These are phyloP conservation scores for Turdus rufiventris DNA, from an alignment of 2,113 vertebrate species.

Conservation along the genomic window DNA sequence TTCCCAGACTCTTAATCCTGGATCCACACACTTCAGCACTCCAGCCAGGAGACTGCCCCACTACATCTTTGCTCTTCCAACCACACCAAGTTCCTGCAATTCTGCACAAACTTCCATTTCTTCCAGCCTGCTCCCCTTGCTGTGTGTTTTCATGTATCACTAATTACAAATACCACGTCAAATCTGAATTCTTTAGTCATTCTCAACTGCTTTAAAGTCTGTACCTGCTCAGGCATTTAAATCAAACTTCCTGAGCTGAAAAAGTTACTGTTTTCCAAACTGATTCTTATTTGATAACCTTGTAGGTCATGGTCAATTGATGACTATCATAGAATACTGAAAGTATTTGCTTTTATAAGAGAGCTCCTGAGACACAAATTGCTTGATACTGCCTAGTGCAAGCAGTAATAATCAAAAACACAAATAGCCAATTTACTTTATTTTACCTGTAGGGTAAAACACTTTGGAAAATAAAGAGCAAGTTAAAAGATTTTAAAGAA, in stretches of 20 bases:
- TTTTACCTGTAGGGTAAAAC: neutral
- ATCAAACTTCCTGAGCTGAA: neutral
- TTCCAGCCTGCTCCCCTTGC: neutral
- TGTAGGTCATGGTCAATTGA: neutral
- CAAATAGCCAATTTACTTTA: neutral
- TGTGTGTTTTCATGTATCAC: neutral
- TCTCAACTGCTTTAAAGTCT: neutral
- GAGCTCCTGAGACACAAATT: neutral
- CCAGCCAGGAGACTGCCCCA: neutral
- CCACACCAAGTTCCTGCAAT: neutral
- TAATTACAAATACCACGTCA: neutral
- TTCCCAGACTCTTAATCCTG: neutral
- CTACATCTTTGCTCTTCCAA: neutral
- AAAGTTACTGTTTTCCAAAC: neutral
- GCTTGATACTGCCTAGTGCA: neutral
- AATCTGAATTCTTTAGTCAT: slow-evolving; percentile 1
- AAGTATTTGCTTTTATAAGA: neutral
- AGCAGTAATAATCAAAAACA: neutral
- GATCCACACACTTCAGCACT: neutral
- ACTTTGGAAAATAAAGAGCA: neutral
- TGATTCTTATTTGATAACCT: neutral
- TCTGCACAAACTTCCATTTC: neutral
- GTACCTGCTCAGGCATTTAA: neutral
- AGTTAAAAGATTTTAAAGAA: neutral
- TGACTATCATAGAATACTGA: neutral